Base-by-base conservation (phyloP, 2,797 vertebrate genomes). In the Picus viridis region DNA sequence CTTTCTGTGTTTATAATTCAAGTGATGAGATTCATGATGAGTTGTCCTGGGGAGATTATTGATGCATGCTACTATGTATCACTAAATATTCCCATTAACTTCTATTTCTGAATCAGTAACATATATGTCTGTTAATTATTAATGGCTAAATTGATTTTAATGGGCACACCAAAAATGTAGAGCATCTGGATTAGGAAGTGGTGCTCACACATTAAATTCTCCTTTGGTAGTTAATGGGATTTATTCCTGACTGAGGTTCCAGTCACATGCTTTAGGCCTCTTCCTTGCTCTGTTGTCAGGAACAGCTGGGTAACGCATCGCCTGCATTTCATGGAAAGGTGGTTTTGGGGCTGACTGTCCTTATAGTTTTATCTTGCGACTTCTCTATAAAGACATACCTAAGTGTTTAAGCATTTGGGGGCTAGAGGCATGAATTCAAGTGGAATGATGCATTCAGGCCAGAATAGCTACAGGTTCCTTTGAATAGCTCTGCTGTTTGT, bases 111-210 rank as follows among this genome's bases (percentile, higher is more conserved):
- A 69, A 58, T 65, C 1, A 3, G 72, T 90, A 81, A 61, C 83
- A 76, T 77, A 3, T 51, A 30, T 78, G 81, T 64, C 34, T 57
- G 26, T 77, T 83, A 77, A 77, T 86, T 77, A 27, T 71, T 86
- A 83, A 68, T 57, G 67, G 22, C 9, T 54, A 56, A 53, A 58
- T 51, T 88, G 56, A 51, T 81, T 89, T 78, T 45, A 69, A 69
- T 90, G 67, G 88, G 59, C 56, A 45, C 41, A 56, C 11, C 72
- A 77, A 47, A 91, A 83, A 74, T 78, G 32, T 78, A 69, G 83
- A 91, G 54, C 30, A 78, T 43, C 39, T 90, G 62, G 8, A 12
- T 90, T 81, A 34, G 83, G 63, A 88, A 88, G 67, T 75, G n/a
- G 30, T 75, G 68, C 67, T 88, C 78, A 8, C 7, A 57, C 34